These are phyloP conservation scores for Lydus trimaculatus DNA, from an alignment of 2,888 invertebrate genomes.

Conservation along the genomic window DNA sequence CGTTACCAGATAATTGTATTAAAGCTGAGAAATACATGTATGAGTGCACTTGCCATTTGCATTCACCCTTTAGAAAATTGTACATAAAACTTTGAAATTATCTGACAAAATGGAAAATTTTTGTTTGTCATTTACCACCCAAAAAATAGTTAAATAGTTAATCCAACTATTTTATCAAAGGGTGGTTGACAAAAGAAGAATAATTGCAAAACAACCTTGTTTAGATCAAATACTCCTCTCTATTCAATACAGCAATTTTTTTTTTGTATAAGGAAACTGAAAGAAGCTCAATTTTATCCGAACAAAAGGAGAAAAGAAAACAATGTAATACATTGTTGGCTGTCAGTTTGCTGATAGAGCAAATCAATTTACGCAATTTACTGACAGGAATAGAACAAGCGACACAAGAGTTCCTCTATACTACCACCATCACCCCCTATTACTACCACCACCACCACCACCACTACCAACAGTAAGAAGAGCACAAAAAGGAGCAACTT, in stretches of 20 bases:
- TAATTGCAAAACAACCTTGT: conserved; percentile 42
- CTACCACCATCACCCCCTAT: not conserved
- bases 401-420: not conserved
- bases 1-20: conserved; percentile 38
- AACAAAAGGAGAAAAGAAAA: conserved; percentile 49
- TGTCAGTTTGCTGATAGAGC: conserved; percentile 49
- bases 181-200: conserved; percentile 26
- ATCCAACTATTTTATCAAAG: not conserved
- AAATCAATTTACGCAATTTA: conserved; percentile 49
- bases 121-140: no score
- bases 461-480: not conserved
- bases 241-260: conserved; percentile 28
- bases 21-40: not conserved
- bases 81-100: no score
- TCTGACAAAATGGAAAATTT: no score
- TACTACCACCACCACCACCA: not conserved
- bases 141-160: no score
- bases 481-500: not conserved
- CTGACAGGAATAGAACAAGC: conserved; percentile 27
- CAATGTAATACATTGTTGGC: conserved; percentile 51
- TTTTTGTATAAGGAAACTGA: conserved; percentile 23
- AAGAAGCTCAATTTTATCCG: conserved; percentile 46
- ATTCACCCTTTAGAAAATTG: no score
- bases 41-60: not conserved
- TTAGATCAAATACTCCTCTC: conserved; percentile 41